Evolutionary conservation across 2,888 invertebrate genomes (phyloP).

Genomic region (Stenodera caucasica): DNA sequence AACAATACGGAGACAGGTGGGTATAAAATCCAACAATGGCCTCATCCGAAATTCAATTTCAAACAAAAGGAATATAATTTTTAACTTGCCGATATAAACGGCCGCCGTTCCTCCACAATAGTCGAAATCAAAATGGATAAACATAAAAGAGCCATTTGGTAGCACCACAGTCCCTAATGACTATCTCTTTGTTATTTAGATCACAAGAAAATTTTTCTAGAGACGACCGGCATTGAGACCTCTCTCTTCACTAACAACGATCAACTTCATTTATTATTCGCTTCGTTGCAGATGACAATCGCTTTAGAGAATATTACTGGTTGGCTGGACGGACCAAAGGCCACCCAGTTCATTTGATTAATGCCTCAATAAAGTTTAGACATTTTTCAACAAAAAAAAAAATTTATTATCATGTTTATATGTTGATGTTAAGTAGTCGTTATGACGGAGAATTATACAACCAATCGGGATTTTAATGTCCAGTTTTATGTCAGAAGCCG

Average conservation of each 20-base stretch:
- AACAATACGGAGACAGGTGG: slow-evolving; percentile 6
- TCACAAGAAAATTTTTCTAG: slow-evolving; percentile 16
- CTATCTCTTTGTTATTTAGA: slow-evolving; percentile 38
- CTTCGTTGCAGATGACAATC: slow-evolving; percentile 34
- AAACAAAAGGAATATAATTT: slow-evolving; percentile 17
- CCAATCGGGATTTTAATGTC: slow-evolving; percentile 16
- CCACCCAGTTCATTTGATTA: slow-evolving; percentile 25
- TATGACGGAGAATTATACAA: not conserved
- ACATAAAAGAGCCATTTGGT: slow-evolving; percentile 31
- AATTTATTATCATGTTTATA: slow-evolving; percentile 27
- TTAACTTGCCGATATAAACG: not conserved
- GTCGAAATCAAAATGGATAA: slow-evolving; percentile 25
- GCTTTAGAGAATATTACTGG: too few species aligned
- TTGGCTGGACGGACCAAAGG: slow-evolving; percentile 4
- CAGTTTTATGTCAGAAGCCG: slow-evolving; percentile 19
- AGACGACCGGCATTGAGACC: slow-evolving; percentile 24
- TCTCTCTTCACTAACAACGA: slow-evolving; percentile 26
- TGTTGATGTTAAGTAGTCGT: slow-evolving; percentile 8
- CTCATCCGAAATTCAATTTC: slow-evolving; percentile 9
- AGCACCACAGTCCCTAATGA: slow-evolving; percentile 33
- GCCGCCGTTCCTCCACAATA: not conserved
- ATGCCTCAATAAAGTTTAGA: slow-evolving; percentile 27
- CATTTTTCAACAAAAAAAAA: slow-evolving; percentile 25
- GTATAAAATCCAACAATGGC: slow-evolving; percentile 1
- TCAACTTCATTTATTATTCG: slow-evolving; percentile 35